These are phyloP conservation scores for Sciurus niger DNA, from an alignment of 2,113 vertebrate species.

Conservation along the genomic window DNA sequence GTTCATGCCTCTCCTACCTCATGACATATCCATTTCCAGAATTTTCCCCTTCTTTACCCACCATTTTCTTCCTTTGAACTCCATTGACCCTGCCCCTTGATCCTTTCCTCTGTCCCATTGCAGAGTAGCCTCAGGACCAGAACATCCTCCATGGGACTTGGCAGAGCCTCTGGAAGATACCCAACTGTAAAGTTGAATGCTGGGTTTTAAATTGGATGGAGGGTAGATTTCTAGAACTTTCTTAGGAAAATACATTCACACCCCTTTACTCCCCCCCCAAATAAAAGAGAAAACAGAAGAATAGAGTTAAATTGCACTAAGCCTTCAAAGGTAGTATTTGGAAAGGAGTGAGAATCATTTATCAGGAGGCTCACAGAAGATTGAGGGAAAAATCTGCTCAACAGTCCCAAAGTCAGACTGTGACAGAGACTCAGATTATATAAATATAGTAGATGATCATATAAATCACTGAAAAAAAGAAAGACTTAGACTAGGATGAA, in stretches of 20 bases:
- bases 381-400: neutral
- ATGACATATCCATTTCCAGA: neutral
- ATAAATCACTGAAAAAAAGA: slow-evolving; percentile 32
- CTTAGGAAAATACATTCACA: neutral
- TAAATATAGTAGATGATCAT: neutral
- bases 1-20: neutral
- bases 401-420: neutral
- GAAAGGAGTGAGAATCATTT: neutral
- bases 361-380: neutral
- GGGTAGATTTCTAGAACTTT: slow-evolving; percentile 33
- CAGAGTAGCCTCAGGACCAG: neutral
- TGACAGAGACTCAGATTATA: neutral
- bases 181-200: neutral
- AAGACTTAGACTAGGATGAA: neutral
- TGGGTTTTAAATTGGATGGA: neutral
- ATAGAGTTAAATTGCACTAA: neutral
- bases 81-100: accelerated
- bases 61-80: neutral
- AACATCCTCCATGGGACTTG: accelerated
- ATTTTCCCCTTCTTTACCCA: neutral
- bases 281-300: neutral
- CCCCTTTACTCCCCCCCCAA: neutral
- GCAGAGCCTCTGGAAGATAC: neutral
- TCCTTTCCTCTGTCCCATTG: neutral
- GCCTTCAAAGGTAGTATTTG: neutral